phyloP scores from a whole-genome alignment of 1,140 invertebrate genomes.

The Scaptomyza graminum region DNA sequence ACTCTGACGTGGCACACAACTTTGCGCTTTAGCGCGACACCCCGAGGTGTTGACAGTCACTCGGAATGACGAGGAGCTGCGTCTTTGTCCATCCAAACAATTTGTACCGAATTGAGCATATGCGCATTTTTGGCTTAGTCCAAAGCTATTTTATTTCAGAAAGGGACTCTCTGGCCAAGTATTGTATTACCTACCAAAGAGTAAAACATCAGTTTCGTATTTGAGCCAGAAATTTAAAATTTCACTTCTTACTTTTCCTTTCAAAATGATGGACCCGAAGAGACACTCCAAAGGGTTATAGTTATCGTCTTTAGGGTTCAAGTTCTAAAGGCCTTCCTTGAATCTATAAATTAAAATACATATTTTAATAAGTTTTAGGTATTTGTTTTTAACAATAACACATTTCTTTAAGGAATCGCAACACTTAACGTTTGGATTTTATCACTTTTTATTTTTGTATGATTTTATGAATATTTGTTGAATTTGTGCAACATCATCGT shows the following conservation, averaged over 20 bases:
- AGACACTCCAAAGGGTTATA: no score
- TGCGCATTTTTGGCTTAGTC: constrained; percentile 64
- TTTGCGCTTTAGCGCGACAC: constrained; percentile 75
- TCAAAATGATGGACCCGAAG: no score
- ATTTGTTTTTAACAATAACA: no score
- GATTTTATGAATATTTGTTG: not conserved
- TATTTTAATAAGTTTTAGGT: no score
- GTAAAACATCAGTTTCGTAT: no score
- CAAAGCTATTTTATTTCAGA: constrained; percentile 10
- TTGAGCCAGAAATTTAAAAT: no score
- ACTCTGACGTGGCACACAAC: constrained; percentile 28
- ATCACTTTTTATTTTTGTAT: constrained; percentile 10
- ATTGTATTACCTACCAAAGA: constrained; percentile 13
- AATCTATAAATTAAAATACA: no score
- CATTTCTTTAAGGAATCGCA: no score
- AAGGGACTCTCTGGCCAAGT: not conserved
- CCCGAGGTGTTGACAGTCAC: constrained; percentile 81
- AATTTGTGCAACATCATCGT: constrained; percentile 18
- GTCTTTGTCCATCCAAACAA: constrained; percentile 16
- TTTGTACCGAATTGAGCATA: constrained; percentile 59
- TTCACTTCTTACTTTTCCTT: no score
- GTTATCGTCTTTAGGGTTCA: no score
- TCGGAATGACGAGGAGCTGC: constrained; percentile 47
- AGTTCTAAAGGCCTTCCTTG: no score
- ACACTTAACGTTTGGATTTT: no score